Evolutionary conservation across 2,113 vertebrate genomes (phyloP).

Genomic region (Herpetotheres cachinnans): DNA sequence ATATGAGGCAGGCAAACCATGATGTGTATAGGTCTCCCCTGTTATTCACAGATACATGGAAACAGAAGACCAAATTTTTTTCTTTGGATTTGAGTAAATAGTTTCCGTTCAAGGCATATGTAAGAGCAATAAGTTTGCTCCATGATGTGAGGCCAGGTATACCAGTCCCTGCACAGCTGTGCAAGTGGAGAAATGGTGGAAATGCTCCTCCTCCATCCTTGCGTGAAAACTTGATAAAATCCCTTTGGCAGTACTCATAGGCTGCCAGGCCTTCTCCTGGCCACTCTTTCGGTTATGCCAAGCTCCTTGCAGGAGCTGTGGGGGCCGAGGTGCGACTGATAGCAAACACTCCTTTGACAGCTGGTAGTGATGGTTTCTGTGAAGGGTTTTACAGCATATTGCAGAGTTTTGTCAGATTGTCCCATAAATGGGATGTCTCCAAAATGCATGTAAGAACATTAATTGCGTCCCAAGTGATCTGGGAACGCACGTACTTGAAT

Average conservation of each 20-base stretch:
- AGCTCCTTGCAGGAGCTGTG: neutral
- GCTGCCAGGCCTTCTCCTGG: neutral
- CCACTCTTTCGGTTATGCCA: neutral
- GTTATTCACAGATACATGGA: neutral
- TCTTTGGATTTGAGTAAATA: neutral
- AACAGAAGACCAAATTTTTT: neutral
- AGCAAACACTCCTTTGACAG: neutral
- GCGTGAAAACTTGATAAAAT: neutral
- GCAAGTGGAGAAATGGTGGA: neutral
- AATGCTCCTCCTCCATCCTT: neutral
- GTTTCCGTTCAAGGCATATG: neutral
- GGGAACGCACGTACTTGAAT: neutral
- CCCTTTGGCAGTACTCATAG: rapidly evolving
- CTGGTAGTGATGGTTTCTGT: neutral
- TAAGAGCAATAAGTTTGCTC: neutral
- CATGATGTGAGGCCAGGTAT: neutral
- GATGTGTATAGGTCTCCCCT: neutral
- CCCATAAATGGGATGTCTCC: neutral
- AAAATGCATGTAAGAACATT: neutral
- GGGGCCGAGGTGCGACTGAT: neutral
- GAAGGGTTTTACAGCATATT: neutral
- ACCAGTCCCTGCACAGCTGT: neutral
- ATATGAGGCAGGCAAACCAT: neutral
- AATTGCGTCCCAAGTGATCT: neutral
- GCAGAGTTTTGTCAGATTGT: neutral